Conservation (phyloP, 2,888 invertebrate species). For the Epiblema foenella region DNA sequence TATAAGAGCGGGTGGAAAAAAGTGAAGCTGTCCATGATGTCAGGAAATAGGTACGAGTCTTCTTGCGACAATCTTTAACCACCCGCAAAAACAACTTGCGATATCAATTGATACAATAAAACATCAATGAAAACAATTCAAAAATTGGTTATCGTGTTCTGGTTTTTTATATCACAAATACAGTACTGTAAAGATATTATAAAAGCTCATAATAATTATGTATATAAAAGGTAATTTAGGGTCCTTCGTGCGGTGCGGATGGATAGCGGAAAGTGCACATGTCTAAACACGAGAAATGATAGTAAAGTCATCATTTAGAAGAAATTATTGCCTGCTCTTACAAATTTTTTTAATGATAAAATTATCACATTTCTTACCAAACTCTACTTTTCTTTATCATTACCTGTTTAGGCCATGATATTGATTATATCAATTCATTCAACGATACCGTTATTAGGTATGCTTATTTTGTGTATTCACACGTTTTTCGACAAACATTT, state of each 20-base stretch:
- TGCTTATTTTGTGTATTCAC: background rate
- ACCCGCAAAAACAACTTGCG: constrained; percentile 17
- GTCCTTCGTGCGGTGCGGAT: constrained; percentile 4
- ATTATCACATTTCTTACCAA: background rate
- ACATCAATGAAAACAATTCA: constrained; percentile 51
- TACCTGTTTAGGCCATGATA: background rate
- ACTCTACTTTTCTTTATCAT: background rate
- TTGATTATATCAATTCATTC: background rate
- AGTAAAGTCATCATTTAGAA: background rate
- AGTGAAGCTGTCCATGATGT: background rate
- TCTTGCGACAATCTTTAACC: background rate
- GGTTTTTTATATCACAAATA: constrained; percentile 59
- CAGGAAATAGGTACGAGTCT: background rate
- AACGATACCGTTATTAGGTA: background rate
- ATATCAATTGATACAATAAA: constrained; percentile 26
- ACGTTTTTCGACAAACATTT: background rate
- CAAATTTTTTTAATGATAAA: background rate
- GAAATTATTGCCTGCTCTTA: too few species aligned
- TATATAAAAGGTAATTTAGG: constrained; percentile 37
- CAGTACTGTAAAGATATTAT: constrained; percentile 68
- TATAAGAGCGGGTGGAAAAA: background rate
- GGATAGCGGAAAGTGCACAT: constrained; percentile 1
- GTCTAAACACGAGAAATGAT: background rate
- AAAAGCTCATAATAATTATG: constrained; percentile 75
- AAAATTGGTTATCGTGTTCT: constrained; percentile 58